Base-by-base conservation (phyloP, 2,797 vertebrate species). In the Apodemus agrarius region DNA sequence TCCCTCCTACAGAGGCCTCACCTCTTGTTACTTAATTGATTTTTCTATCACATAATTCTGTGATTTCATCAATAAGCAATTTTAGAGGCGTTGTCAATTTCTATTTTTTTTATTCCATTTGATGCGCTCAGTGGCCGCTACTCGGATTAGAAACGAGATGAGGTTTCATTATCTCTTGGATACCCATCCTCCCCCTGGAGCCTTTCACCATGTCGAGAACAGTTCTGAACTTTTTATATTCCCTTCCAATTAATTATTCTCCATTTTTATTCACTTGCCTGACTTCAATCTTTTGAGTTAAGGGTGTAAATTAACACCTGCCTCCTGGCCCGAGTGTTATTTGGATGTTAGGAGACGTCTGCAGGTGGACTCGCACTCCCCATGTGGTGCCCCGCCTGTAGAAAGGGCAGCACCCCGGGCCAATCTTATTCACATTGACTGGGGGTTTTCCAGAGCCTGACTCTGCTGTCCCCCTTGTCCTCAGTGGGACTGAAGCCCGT, bases 21-120 rank as follows among this genome's bases (percentile, higher is more conserved):
- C 96, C 96, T 89, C 92, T 49, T 95, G 72, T 31, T 9, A 21
- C 22, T 97, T 98, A 97, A 97, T 96, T 94, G 94, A 97, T 88
- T 97, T 98, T 98, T 74, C 96, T 96, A 59, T 94, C 98, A 92
- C 86, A 79, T 94, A 95, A 94, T 94, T 98, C 65, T 84, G 96
- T 93, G 91, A 96, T 97, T 97, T 97, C 93, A 97, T 97, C 97
- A 97, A 98, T 96, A 98, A 90, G 96, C 95, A 93, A 94, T 97
- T 94, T 97, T 63, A 91, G 90, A 91, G 57, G 90, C 37, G 40
- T 94, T 57, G 83, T 94, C 97, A 85, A 75, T 98, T 95, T 98
- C 98, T 98, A 78, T 97, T 98, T 97, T 97, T 97, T 97, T 97
- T 95, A 88, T 84, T 81, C 76, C 95, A 17, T 61, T 79, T 95